A percentile compares a stretch with the other conserved stretches of the same genome.
These are phyloP conservation scores for Fulmarus glacialis DNA, from an alignment of 2,113 vertebrate species.

Conservation along the genomic window DNA sequence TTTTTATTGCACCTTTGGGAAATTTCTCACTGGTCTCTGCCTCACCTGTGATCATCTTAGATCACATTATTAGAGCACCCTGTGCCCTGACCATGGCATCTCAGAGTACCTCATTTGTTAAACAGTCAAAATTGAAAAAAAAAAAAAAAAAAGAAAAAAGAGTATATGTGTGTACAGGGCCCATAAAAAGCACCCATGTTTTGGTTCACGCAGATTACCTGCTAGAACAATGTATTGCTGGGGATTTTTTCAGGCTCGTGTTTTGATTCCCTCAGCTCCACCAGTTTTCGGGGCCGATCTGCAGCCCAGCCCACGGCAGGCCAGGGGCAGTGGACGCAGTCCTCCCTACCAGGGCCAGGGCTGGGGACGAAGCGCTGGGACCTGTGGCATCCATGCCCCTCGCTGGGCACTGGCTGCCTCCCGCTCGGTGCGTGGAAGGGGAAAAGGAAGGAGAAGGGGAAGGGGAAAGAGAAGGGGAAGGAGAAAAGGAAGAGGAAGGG, in stretches of 20 bases:
- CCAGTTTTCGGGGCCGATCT: no score
- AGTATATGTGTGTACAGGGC: background rate
- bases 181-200: rapidly evolving
- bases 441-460: background rate
- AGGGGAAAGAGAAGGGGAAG: background rate
- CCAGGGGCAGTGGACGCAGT: rapidly evolving
- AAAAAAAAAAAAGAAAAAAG: background rate
- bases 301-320: rapidly evolving
- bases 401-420: background rate
- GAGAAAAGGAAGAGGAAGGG: background rate
- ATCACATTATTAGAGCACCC: background rate
- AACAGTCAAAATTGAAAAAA: background rate
- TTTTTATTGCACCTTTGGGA: background rate
- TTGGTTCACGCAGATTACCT: background rate
- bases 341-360: no score
- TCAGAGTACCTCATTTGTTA: background rate
- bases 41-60: background rate
- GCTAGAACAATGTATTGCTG: background rate
- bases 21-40: background rate
- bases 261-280: background rate
- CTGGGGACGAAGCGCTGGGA: rapidly evolving
- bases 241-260: rapidly evolving
- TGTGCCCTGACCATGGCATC: background rate
- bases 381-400: rapidly evolving
- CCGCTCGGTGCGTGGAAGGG: rapidly evolving